These are phyloP conservation scores for Scartelaos histophorus DNA, from an alignment of 2,113 vertebrate species.

Conservation along the genomic window DNA sequence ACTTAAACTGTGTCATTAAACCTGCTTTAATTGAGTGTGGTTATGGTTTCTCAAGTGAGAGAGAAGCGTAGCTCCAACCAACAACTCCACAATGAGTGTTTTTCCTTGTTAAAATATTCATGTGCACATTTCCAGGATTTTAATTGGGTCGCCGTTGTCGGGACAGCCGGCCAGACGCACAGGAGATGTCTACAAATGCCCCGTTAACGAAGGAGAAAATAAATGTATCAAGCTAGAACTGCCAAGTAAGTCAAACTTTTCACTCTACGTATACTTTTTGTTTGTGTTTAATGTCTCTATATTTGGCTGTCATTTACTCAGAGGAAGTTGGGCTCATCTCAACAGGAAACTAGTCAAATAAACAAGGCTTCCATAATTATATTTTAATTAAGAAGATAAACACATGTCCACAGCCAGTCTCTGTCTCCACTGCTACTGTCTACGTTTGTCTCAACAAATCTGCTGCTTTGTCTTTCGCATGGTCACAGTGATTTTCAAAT, in stretches of 20 bases:
- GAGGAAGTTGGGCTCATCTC: conserved; percentile 54
- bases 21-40: conserved; percentile 27
- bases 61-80: conserved; percentile 3
- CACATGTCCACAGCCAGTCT: conserved; percentile 31
- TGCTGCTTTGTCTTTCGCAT: not conserved
- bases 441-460: not conserved
- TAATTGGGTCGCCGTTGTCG: conserved; percentile 91
- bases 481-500: conserved; percentile 9
- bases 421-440: conserved; percentile 16
- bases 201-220: conserved; percentile 73
- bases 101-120: conserved; percentile 26
- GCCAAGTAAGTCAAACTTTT: conserved; percentile 79
- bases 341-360: conserved; percentile 63
- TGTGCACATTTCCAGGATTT: conserved; percentile 80
- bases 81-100: conserved; percentile 16
- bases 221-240: conserved; percentile 86
- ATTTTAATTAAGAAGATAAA: conserved; percentile 62
- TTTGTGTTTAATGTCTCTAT: conserved; percentile 14
- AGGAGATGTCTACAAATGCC: conserved; percentile 96
- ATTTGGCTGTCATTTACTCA: conserved; percentile 29
- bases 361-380: conserved; percentile 62
- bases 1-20: conserved; percentile 16
- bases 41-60: conserved; percentile 18
- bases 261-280: not conserved
- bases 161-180: conserved; percentile 89